These are phyloP conservation scores for Martes flavigula DNA, from an alignment of 2,797 vertebrate species.

Conservation along the genomic window DNA sequence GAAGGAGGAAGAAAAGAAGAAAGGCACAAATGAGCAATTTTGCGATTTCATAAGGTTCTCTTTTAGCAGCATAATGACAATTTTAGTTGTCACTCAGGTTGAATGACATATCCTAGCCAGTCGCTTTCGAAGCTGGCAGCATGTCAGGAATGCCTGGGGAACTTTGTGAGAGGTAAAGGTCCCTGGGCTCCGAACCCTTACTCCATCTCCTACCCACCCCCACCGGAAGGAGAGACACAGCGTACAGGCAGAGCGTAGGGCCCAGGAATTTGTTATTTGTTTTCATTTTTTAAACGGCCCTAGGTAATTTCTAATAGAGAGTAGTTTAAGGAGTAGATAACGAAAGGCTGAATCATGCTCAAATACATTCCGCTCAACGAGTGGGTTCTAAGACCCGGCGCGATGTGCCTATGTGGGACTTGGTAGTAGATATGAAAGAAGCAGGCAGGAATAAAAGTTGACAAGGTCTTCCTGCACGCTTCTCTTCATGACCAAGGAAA, in stretches of 20 bases:
- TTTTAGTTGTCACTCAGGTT: conserved; percentile 52
- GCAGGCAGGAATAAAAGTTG: not conserved
- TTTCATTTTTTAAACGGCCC: not conserved
- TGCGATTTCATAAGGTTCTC: not conserved
- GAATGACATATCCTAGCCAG: conserved; percentile 62
- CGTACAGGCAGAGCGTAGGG: not conserved
- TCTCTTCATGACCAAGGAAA: not conserved
- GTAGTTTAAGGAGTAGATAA: not conserved
- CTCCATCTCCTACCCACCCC: not conserved
- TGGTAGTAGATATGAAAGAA: not conserved
- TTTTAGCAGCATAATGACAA: conserved; percentile 22
- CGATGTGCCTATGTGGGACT: not conserved
- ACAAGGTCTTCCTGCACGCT: not conserved
- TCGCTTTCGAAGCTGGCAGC: conserved; percentile 30
- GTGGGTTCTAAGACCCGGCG: not conserved
- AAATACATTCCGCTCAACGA: not conserved
- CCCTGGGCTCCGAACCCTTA: not conserved
- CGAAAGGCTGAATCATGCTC: not conserved
- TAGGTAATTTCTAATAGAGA: not conserved
- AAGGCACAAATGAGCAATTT: conserved; percentile 4
- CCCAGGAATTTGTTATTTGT: not conserved
- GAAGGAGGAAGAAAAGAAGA: not conserved
- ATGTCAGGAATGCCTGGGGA: not conserved
- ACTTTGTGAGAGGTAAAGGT: not conserved
- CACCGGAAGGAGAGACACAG: not conserved